Percentiles rank a stretch among this genome's conserved stretches.
These are phyloP conservation scores for Callorhinus ursinus DNA, from an alignment of 2,113 vertebrate genomes.

Conservation along the genomic window DNA sequence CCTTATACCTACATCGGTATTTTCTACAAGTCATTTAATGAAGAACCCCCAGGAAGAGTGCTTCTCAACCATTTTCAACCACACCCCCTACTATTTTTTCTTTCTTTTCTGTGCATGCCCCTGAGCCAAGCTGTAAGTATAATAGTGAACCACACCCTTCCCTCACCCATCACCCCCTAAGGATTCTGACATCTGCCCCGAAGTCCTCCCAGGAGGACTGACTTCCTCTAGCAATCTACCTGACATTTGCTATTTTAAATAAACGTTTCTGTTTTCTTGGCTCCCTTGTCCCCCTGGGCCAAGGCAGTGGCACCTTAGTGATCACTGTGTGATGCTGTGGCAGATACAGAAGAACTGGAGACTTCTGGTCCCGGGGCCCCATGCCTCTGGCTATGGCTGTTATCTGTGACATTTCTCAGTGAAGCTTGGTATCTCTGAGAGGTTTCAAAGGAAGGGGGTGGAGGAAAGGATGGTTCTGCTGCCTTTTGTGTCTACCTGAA, in stretches of 20 bases:
- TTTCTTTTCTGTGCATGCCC: neutral
- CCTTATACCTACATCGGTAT: neutral
- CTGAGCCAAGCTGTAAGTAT: fast-evolving
- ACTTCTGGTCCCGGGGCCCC: neutral
- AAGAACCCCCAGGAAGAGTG: neutral
- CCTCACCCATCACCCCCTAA: neutral
- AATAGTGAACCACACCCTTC: too few relatives aligned
- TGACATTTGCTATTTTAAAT: neutral
- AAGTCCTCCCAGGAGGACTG: neutral
- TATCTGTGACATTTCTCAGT: neutral
- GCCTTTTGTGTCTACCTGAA: neutral
- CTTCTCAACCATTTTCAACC: neutral
- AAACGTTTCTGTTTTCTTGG: neutral
- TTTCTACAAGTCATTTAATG: neutral
- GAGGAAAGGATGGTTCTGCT: neutral
- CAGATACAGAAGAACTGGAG: neutral
- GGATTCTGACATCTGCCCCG: neutral
- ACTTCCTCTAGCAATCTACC: neutral
- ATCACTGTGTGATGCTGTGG: neutral
- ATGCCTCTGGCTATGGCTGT: neutral
- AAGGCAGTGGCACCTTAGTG: neutral
- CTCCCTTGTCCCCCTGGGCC: neutral
- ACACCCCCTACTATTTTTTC: neutral
- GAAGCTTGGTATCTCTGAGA: neutral
- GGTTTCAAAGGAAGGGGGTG: neutral